A percentile compares a stretch with the other conserved stretches of the same genome.
Evolutionary conservation across 2,113 vertebrate genomes (phyloP).

Genomic region (Charadrius vociferus): DNA sequence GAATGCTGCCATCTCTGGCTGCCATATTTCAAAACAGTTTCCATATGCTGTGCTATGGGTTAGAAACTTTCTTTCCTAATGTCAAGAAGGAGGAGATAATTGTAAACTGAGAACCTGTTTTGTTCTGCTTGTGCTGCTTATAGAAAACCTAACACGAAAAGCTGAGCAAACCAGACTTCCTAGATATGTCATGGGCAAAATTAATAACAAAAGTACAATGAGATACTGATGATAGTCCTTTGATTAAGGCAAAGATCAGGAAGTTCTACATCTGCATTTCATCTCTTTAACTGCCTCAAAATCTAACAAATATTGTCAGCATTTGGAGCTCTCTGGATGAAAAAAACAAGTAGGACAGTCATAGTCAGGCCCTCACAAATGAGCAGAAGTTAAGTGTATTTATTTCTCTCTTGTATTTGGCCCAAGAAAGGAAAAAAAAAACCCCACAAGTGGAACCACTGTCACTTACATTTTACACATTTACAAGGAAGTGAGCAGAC

Average conservation of each 20-base stretch:
- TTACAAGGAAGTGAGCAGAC: neutral
- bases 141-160: neutral
- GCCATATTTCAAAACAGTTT: neutral
- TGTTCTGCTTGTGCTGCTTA: neutral
- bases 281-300: neutral
- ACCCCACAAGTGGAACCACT: neutral
- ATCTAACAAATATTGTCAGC: neutral
- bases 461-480: neutral
- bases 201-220: neutral
- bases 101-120: neutral
- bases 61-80: neutral
- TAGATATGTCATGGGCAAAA: neutral
- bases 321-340: neutral
- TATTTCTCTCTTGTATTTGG: neutral
- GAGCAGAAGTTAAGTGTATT: neutral
- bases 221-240: neutral
- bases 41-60: neutral
- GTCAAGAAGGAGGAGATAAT: neutral
- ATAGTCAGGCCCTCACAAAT: neutral
- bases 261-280: neutral
- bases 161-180: neutral
- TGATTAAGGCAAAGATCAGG: neutral
- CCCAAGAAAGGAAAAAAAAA: accelerated
- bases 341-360: neutral
- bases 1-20: slow-evolving; percentile 41